phyloP scores from a whole-genome alignment of 2,888 invertebrate species.

The Ophion costatus region DNA sequence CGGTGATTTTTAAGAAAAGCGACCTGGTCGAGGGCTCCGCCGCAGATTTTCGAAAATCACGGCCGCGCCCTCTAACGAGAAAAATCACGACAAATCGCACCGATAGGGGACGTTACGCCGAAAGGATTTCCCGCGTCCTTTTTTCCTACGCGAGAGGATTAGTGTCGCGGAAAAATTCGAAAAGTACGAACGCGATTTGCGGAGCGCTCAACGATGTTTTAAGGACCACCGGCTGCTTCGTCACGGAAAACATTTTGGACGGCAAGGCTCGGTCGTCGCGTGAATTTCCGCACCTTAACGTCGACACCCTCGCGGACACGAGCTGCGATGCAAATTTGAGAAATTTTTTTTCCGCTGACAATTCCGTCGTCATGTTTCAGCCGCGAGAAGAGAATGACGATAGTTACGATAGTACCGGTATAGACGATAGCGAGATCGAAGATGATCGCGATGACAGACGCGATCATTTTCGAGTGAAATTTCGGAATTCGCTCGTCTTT shows the following conservation, averaged over 20 bases:
- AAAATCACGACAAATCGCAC: not conserved
- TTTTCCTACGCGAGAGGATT: conserved; percentile 34
- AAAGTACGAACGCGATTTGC: conserved; percentile 43
- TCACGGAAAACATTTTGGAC: conserved; percentile 42
- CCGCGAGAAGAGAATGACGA: not conserved
- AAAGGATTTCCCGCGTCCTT: conserved; percentile 34
- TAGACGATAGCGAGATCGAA: conserved; percentile 54
- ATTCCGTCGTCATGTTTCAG: not conserved
- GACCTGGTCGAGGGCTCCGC: not conserved
- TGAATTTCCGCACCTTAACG: conserved; percentile 32
- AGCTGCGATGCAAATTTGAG: not conserved
- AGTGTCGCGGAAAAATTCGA: conserved; percentile 16
- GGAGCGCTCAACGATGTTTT: conserved; percentile 33
- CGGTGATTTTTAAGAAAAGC: conserved; percentile 23
- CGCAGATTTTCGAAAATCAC: conserved; percentile 4
- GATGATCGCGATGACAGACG: conserved; percentile 53
- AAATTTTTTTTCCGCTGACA: not conserved
- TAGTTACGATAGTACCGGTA: conserved; percentile 9
- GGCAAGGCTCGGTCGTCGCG: conserved; percentile 16
- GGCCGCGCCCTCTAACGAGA: not conserved
- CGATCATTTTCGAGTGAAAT: conserved; percentile 60
- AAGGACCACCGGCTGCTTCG: conserved; percentile 49
- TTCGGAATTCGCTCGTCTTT: conserved; percentile 76
- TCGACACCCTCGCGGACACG: not conserved
- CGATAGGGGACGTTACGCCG: conserved; percentile 44